These are phyloP conservation scores for Perodicticus potto DNA, from an alignment of 2,797 vertebrate species.

Conservation along the genomic window DNA sequence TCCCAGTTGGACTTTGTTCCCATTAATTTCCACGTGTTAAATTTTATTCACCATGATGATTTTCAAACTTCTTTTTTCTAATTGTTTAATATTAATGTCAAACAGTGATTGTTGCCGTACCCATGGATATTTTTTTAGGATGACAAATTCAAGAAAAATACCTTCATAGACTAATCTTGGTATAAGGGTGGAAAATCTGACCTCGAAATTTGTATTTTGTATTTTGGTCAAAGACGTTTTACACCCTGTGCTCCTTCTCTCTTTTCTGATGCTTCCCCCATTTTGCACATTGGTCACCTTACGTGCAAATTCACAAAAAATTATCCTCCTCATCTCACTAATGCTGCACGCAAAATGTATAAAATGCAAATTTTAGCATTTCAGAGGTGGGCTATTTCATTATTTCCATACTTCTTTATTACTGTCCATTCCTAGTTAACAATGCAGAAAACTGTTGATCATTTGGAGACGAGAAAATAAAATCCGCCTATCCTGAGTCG, in stretches of 20 bases:
- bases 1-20: neutral
- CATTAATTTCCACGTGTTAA: neutral
- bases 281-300: neutral
- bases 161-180: neutral
- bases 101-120: neutral
- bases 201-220: neutral
- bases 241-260: neutral
- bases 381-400: neutral
- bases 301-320: neutral
- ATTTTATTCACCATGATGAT: neutral
- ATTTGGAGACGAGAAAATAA: neutral
- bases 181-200: neutral
- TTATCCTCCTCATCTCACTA: neutral
- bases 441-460: neutral
- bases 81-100: neutral
- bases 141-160: neutral
- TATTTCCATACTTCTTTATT: neutral
- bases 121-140: neutral
- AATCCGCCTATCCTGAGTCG: neutral
- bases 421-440: neutral
- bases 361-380: neutral
- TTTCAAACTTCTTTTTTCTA: neutral
- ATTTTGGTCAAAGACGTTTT: neutral
- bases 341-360: neutral
- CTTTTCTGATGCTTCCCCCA: accelerated